Conservation (phyloP, 2,888 invertebrate species). For the Neria commutata region DNA sequence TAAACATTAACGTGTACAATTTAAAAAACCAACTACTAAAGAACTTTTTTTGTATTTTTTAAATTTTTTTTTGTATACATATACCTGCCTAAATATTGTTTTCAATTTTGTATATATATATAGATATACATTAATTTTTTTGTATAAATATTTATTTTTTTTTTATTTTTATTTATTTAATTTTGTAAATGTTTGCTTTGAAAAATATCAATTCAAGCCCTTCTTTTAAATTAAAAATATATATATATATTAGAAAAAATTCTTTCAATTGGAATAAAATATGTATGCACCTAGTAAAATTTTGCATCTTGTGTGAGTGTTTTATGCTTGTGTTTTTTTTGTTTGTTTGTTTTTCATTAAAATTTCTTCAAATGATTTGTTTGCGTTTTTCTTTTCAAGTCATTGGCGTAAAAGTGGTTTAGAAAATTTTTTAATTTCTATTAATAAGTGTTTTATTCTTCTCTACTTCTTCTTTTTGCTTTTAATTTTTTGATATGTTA, state of each 20-base stretch:
- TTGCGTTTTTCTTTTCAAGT: slow-evolving; percentile 16
- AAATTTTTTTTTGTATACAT: slow-evolving; percentile 34
- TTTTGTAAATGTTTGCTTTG: slow-evolving; percentile 29
- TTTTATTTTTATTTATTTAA: slow-evolving; percentile 29
- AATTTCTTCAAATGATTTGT: slow-evolving; percentile 18
- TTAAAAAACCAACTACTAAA: slow-evolving; percentile 31
- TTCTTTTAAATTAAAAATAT: slow-evolving; percentile 7
- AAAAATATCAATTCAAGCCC: slow-evolving; percentile 33
- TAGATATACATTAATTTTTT: slow-evolving; percentile 35
- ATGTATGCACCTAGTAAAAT: slow-evolving; percentile 5
- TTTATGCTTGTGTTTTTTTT: slow-evolving; percentile 11
- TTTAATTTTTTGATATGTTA: slow-evolving; percentile 49
- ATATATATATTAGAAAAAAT: slow-evolving; percentile 31
- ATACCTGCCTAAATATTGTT: slow-evolving; percentile 34
- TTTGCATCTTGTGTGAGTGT: too few relatives aligned
- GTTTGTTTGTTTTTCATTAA: slow-evolving; percentile 11
- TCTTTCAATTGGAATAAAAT: slow-evolving; percentile 31
- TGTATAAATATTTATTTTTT: slow-evolving; percentile 28
- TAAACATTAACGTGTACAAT: slow-evolving; percentile 40
- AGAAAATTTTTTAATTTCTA: slow-evolving; percentile 13
- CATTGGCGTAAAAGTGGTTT: background rate
- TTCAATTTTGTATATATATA: slow-evolving; percentile 18
- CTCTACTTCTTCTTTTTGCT: slow-evolving; percentile 24
- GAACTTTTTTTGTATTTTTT: slow-evolving; percentile 27
- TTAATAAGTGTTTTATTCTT: slow-evolving; percentile 5